Evolutionary conservation across 1,140 invertebrate species (phyloP).

Genomic region (Meloidogyne hapla): DNA sequence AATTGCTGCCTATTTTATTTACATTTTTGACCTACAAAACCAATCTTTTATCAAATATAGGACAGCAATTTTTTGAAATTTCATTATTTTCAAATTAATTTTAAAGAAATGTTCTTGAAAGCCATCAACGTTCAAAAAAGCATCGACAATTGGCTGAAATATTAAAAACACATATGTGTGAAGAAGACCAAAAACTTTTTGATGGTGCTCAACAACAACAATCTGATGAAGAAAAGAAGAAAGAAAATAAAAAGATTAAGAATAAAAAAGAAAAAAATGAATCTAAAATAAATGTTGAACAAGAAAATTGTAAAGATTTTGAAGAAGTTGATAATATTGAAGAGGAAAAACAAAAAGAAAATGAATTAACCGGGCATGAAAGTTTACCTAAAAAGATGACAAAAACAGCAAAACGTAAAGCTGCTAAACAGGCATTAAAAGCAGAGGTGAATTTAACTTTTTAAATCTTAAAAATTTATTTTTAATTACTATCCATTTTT

Average conservation of each 20-base stretch:
- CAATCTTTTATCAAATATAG: too few species aligned
- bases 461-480: too few species aligned
- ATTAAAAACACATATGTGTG: conserved; percentile 40
- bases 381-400: conserved; percentile 6
- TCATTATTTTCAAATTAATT: conserved; percentile 17
- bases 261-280: conserved; percentile 20
- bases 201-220: neutral
- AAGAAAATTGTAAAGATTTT: conserved; percentile 16
- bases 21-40: too few species aligned
- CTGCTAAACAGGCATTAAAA: neutral
- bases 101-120: conserved; percentile 28
- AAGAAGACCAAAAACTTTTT: conserved; percentile 43
- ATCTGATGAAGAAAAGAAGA: conserved; percentile 16
- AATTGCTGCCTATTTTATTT: too few species aligned
- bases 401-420: neutral
- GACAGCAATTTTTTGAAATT: conserved; percentile 12
- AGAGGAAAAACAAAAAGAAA: neutral
- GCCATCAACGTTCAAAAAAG: conserved; percentile 51
- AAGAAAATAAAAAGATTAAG: conserved; percentile 1
- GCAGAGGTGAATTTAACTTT: neutral
- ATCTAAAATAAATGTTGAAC: conserved; percentile 5
- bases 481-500: too few species aligned
- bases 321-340: neutral
- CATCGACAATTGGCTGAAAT: conserved; percentile 43
- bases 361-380: conserved; percentile 1